Conservation (phyloP, 2,113 vertebrate genomes). For the Ameiurus melas region DNA sequence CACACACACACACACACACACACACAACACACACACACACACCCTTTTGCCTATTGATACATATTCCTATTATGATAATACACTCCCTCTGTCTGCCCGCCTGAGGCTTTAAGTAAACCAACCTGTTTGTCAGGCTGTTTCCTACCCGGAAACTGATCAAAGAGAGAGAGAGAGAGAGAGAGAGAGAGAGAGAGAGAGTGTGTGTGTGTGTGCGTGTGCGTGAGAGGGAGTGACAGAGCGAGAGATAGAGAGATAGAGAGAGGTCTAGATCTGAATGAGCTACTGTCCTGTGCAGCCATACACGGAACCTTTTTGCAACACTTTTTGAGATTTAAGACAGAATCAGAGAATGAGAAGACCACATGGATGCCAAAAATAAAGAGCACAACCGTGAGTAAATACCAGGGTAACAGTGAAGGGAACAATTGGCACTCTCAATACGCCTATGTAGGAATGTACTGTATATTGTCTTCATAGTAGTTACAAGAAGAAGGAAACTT, state of each 20-base stretch:
- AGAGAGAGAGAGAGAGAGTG: constrained; percentile 22
- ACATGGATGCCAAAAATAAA: constrained; percentile 35
- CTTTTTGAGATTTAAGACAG: constrained; percentile 5
- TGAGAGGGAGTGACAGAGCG: constrained; percentile 23
- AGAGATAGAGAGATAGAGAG: constrained; percentile 18
- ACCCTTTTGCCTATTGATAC: background rate
- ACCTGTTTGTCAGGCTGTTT: constrained; percentile 67
- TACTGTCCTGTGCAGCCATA: background rate
- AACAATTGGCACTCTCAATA: background rate
- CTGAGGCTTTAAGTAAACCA: constrained; percentile 63
- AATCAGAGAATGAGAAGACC: constrained; percentile 37
- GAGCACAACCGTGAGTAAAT: constrained; percentile 34
- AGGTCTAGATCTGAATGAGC: constrained; percentile 4
- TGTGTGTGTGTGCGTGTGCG: background rate
- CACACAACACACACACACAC: background rate
- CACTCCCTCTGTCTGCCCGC: constrained; percentile 35
- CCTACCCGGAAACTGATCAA: constrained; percentile 72
- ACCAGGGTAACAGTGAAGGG: background rate
- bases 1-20: background rate
- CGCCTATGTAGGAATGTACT: constrained; percentile 6
- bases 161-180: background rate
- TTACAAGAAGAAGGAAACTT: background rate
- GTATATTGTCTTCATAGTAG: background rate
- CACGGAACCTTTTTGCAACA: background rate
- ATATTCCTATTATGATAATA: constrained; percentile 29